Evolutionary conservation across 2,888 invertebrate genomes (phyloP).

Genomic region (Tinea semifulvella): DNA sequence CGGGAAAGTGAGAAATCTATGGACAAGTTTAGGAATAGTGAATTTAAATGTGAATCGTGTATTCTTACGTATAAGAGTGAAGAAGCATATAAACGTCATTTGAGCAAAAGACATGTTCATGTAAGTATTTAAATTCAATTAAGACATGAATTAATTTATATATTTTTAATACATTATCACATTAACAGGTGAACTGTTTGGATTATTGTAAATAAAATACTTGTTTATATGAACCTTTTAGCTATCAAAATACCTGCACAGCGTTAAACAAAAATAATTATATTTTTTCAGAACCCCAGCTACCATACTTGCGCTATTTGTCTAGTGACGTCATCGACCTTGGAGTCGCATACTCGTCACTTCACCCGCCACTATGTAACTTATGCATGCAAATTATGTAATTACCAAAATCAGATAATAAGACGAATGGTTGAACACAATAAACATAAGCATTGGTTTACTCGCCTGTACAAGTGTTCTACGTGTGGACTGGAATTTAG

Average conservation of each 20-base stretch:
- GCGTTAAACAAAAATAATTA: background rate
- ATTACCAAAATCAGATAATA: background rate
- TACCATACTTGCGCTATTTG: background rate
- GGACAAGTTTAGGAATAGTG: background rate
- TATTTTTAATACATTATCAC: no score
- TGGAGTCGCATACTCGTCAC: background rate
- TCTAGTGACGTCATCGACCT: background rate
- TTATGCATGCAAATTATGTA: conserved; percentile 1
- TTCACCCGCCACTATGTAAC: background rate
- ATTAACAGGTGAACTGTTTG: no score
- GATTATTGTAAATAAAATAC: no score
- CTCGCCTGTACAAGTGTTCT: background rate
- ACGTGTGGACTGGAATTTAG: background rate
- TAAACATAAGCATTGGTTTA: background rate
- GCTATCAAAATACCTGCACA: no score
- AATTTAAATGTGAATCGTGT: conserved; percentile 8
- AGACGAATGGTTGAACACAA: conserved; percentile 1
- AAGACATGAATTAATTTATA: no score
- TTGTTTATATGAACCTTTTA: no score
- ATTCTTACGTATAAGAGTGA: conserved; percentile 1
- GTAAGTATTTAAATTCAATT: no score
- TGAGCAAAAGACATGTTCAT: background rate
- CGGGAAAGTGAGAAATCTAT: background rate
- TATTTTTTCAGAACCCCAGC: conserved; percentile 1
- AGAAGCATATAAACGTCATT: conserved; percentile 1